A percentile compares a stretch with the other conserved stretches of the same genome.
Conservation (phyloP, 2,797 vertebrate species). For the Galagoides demidoff region DNA sequence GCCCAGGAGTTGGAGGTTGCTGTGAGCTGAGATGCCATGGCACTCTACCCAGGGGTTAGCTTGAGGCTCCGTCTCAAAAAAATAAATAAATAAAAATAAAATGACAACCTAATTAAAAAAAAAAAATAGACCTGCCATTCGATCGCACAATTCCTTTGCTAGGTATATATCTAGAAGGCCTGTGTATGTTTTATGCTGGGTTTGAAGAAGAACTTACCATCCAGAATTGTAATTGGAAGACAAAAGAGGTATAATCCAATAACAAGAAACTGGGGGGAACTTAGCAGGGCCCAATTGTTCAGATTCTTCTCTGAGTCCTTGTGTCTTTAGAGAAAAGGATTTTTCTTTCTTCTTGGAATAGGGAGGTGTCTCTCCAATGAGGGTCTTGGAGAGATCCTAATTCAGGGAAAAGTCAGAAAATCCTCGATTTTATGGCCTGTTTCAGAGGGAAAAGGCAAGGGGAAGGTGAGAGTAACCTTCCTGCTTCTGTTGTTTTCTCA, state of each 20-base stretch:
- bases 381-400: no score
- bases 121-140: no score
- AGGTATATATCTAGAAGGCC: no score
- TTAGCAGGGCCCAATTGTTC: no score
- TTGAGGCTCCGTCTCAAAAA: no score
- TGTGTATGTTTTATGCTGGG: neutral
- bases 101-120: no score
- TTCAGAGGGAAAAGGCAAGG: neutral
- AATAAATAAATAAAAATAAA: no score
- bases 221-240: neutral
- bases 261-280: no score
- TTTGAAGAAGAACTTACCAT: neutral
- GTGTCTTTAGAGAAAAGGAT: neutral
- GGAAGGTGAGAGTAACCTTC: neutral
- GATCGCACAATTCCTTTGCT: no score
- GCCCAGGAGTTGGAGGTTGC: no score
- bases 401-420: neutral
- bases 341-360: neutral
- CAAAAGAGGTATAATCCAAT: neutral
- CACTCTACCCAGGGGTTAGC: no score
- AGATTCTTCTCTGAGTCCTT: neutral
- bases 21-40: no score
- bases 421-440: neutral
- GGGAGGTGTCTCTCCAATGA: neutral
- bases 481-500: neutral